A percentile compares a stretch with the other conserved stretches of the same genome.
Conservation (phyloP, 2,888 invertebrate species). For the Hemithea aestivaria region DNA sequence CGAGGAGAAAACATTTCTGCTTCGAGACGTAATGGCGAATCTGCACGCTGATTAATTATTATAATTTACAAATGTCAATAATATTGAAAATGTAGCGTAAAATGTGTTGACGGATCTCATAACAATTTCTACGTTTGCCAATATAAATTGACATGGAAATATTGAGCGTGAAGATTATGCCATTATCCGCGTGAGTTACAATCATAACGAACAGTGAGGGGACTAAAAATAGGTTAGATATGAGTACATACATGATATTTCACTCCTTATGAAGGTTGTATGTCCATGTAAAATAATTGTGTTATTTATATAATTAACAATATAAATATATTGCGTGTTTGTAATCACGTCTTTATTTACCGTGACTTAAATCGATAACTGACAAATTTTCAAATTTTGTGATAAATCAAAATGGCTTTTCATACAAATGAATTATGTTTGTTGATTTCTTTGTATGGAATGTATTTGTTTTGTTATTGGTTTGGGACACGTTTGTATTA, state of each 20-base stretch:
- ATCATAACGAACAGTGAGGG: constrained; percentile 36
- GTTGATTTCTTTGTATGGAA: neutral
- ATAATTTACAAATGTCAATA: no score
- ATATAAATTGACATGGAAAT: no score
- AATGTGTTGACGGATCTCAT: no score
- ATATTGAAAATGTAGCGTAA: no score
- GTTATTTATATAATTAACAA: constrained; percentile 69
- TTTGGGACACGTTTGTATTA: neutral
- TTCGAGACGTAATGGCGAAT: constrained; percentile 22
- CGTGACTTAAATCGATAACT: constrained; percentile 1
- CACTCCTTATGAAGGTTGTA: constrained; percentile 74
- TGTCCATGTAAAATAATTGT: constrained; percentile 69
- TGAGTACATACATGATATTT: constrained; percentile 40
- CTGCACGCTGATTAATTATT: no score
- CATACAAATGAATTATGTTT: no score
- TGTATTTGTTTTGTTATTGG: neutral
- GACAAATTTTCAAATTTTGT: neutral
- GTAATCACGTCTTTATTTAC: constrained; percentile 2
- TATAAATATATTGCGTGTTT: constrained; percentile 53
- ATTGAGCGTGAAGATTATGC: no score
- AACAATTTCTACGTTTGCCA: no score
- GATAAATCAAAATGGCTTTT: neutral
- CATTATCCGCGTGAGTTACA: no score
- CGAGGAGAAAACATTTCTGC: constrained; percentile 32
- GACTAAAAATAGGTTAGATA: constrained; percentile 48